These are phyloP conservation scores for Meandrusa payeni DNA, from an alignment of 2,888 invertebrate species.

Conservation along the genomic window DNA sequence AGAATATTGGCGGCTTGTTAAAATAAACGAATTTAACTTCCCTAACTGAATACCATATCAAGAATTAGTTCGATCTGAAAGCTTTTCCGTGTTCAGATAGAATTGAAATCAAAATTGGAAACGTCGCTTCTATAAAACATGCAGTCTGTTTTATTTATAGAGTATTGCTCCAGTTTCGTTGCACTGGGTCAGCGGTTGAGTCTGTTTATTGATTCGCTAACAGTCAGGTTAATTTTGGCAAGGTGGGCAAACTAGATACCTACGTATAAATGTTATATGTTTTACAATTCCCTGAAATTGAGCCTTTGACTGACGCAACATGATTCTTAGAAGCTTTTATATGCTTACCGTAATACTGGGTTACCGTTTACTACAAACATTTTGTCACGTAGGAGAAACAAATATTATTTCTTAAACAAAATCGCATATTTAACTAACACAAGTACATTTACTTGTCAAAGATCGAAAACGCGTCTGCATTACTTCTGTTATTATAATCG, in stretches of 20 bases:
- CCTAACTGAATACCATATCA: too few species aligned
- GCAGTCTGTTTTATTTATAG: slow-evolving; percentile 67
- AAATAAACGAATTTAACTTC: too few species aligned
- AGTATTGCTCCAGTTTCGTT: slow-evolving; percentile 63
- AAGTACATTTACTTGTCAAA: too few species aligned
- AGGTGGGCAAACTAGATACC: slow-evolving; percentile 38
- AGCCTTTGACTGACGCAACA: slow-evolving; percentile 16
- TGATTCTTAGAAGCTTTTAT: slow-evolving; percentile 17
- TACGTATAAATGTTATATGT: slow-evolving; percentile 8
- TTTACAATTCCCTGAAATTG: slow-evolving; percentile 2
- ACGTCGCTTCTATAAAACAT: slow-evolving; percentile 60
- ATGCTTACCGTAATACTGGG: too few species aligned
- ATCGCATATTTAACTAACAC: too few species aligned
- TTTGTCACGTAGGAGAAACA: too few species aligned
- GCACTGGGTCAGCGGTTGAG: slow-evolving; percentile 63
- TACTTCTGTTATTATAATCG: too few species aligned
- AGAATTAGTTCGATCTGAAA: slow-evolving; percentile 29
- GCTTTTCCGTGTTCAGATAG: slow-evolving; percentile 47
- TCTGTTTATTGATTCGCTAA: slow-evolving; percentile 73
- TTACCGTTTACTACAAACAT: too few species aligned
- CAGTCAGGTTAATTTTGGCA: slow-evolving; percentile 70
- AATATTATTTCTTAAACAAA: too few species aligned
- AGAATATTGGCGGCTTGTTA: too few species aligned
- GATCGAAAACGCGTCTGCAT: too few species aligned
- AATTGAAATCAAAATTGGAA: slow-evolving; percentile 51